Evolutionary conservation across 2,888 invertebrate species (phyloP).

Genomic region (Ormyrus nitidulus): DNA sequence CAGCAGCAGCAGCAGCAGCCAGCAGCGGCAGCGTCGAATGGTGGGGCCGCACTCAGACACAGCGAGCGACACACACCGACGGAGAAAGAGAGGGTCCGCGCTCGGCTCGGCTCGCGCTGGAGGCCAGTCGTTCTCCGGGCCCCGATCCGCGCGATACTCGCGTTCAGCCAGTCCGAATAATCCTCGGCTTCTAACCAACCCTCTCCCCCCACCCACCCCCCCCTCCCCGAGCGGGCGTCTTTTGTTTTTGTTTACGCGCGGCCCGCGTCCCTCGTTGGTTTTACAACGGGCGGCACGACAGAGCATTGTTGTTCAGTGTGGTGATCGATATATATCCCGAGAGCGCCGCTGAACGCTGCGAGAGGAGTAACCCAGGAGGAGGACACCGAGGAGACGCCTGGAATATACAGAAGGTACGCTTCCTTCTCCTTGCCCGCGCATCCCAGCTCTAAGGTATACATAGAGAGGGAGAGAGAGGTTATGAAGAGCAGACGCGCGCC

Average conservation of each 20-base stretch:
- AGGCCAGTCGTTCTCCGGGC: slow-evolving; percentile 72
- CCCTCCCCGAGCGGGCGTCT: background rate
- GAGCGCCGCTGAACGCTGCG: no score
- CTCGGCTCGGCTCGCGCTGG: slow-evolving; percentile 46
- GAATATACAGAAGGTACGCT: background rate
- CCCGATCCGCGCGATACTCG: slow-evolving; percentile 67
- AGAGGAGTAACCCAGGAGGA: no score
- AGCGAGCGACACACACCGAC: no score
- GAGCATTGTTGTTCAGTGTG: background rate
- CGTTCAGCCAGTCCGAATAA: slow-evolving; percentile 4
- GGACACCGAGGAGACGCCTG: no score
- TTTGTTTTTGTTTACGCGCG: slow-evolving; percentile 5
- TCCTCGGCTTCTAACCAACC: background rate
- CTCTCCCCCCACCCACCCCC: background rate
- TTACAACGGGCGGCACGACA: background rate
- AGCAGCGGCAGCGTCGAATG: background rate
- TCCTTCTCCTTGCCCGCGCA: background rate
- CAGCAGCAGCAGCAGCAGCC: background rate
- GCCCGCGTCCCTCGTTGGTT: no score
- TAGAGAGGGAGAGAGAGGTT: slow-evolving; percentile 12
- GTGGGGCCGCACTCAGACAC: no score
- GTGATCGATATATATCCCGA: background rate
- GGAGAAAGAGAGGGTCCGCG: background rate
- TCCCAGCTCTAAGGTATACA: background rate
- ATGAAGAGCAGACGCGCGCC: slow-evolving; percentile 49